Percentiles rank a stretch among this genome's conserved stretches.
phyloP scores from a whole-genome alignment of 2,888 invertebrate genomes.

The Mellilla xanthometata region DNA sequence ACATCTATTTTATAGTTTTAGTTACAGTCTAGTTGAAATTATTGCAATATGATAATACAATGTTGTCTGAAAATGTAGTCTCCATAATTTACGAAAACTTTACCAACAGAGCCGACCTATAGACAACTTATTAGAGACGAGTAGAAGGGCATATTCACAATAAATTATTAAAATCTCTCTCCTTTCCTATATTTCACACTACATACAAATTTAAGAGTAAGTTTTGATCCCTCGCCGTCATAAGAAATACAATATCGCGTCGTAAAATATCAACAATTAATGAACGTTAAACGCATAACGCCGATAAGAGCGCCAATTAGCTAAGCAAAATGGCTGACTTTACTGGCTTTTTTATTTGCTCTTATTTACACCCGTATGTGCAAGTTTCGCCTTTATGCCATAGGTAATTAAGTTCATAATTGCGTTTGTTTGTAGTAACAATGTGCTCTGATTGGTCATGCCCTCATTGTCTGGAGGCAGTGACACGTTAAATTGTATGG shows the following conservation, averaged over 20 bases:
- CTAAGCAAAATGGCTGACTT: conserved; percentile 55
- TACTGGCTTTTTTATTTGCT: conserved; percentile 56
- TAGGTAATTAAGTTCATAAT: conserved; percentile 24
- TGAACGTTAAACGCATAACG: conserved; percentile 64
- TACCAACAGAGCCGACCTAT: too few relatives aligned
- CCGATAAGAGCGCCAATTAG: conserved; percentile 73
- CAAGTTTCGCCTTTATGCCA: conserved; percentile 14
- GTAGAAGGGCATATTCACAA: too few relatives aligned
- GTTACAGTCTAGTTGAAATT: too few relatives aligned
- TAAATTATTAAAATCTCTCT: too few relatives aligned
- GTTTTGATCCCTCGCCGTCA: conserved; percentile 30
- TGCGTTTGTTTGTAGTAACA: conserved; percentile 30
- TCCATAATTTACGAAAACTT: too few relatives aligned
- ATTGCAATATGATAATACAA: too few relatives aligned
- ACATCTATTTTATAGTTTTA: too few relatives aligned
- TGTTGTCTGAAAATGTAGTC: too few relatives aligned
- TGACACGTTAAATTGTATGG: conserved; percentile 49
- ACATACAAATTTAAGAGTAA: background rate
- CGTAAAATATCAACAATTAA: conserved; percentile 64
- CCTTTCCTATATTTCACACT: too few relatives aligned
- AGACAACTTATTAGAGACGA: too few relatives aligned
- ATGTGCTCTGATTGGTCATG: conserved; percentile 48
- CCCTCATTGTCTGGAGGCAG: conserved; percentile 47
- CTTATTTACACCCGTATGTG: conserved; percentile 33
- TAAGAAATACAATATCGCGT: conserved; percentile 61